Conservation (phyloP, 1,140 invertebrate genomes). For the Cyclina sinensis region DNA sequence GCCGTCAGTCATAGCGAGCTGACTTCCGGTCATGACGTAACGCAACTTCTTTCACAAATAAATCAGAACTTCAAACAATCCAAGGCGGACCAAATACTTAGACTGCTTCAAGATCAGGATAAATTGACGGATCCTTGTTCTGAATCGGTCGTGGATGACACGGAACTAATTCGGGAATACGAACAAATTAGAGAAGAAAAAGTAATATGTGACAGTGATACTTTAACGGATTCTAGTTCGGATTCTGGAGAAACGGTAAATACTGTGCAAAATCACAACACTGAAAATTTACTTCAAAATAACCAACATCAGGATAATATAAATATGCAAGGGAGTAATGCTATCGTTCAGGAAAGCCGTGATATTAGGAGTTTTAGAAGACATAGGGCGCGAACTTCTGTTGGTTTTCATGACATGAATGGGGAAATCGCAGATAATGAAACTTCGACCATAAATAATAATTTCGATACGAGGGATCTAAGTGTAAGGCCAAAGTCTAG, state of each 20-base stretch:
- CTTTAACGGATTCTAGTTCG: constrained; percentile 64
- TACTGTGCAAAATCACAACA: not conserved
- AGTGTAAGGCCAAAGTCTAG: constrained; percentile 66
- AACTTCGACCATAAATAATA: not conserved
- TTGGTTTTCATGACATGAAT: constrained; percentile 71
- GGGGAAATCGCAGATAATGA: constrained; percentile 9
- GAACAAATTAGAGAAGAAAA: constrained; percentile 52
- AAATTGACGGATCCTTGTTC: constrained; percentile 56
- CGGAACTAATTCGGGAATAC: constrained; percentile 51
- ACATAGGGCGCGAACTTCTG: constrained; percentile 67
- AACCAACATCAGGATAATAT: not conserved
- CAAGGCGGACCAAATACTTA: constrained; percentile 72
- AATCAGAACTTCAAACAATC: constrained; percentile 65
- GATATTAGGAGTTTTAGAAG: constrained; percentile 1
- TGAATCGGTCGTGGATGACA: constrained; percentile 29
- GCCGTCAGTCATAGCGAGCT: constrained; percentile 53
- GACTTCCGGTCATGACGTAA: constrained; percentile 48
- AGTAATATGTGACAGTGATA: constrained; percentile 63
- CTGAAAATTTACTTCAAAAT: not conserved
- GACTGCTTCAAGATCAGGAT: constrained; percentile 70
- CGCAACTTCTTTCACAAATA: constrained; percentile 58
- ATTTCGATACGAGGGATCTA: constrained; percentile 63
- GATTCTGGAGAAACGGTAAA: not conserved
- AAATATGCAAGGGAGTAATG: constrained; percentile 3
- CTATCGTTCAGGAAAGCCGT: not conserved